A percentile compares a stretch with the other conserved stretches of the same genome.
Evolutionary conservation across 2,888 invertebrate species (phyloP).

Genomic region (Habrosyne pyritoides): DNA sequence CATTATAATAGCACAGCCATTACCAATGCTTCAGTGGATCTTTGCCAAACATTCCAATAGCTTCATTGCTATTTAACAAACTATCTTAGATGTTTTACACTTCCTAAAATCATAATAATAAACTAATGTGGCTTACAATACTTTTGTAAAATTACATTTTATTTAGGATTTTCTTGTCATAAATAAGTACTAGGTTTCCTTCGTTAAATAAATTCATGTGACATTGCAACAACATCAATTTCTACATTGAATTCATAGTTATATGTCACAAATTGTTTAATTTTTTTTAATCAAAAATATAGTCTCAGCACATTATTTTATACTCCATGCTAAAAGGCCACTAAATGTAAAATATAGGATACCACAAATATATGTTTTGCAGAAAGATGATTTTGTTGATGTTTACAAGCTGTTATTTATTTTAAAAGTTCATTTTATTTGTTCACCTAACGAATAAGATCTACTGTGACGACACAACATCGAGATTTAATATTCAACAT

Average conservation of each 20-base stretch:
- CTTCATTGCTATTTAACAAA: slow-evolving; percentile 38
- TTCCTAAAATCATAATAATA: slow-evolving; percentile 43
- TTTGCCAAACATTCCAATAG: slow-evolving; percentile 52
- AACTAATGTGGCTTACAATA: slow-evolving; percentile 58
- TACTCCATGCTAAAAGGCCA: slow-evolving; percentile 49
- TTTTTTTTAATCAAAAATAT: slow-evolving; percentile 45
- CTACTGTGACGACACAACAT: slow-evolving; percentile 66
- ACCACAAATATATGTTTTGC: slow-evolving; percentile 18
- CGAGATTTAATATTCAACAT: slow-evolving; percentile 55
- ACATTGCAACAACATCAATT: slow-evolving; percentile 39
- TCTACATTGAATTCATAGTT: slow-evolving; percentile 34
- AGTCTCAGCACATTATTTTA: slow-evolving; percentile 28
- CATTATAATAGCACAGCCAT: slow-evolving; percentile 71
- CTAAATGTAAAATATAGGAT: slow-evolving; percentile 43
- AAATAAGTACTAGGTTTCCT: slow-evolving; percentile 46
- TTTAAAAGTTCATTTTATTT: slow-evolving; percentile 14
- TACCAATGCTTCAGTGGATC: slow-evolving; percentile 58
- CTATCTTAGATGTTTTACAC: slow-evolving; percentile 32
- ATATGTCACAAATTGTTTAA: slow-evolving; percentile 33
- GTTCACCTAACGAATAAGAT: slow-evolving; percentile 32
- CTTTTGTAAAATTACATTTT: slow-evolving; percentile 59
- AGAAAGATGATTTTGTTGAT: slow-evolving; percentile 16
- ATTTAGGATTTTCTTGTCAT: slow-evolving; percentile 36
- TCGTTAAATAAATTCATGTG: slow-evolving; percentile 36
- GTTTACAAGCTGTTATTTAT: slow-evolving; percentile 19